phyloP scores from a whole-genome alignment of 35 echinoderm and acorn worm genomes.

The Hemicentrotus pulcherrimus region DNA sequence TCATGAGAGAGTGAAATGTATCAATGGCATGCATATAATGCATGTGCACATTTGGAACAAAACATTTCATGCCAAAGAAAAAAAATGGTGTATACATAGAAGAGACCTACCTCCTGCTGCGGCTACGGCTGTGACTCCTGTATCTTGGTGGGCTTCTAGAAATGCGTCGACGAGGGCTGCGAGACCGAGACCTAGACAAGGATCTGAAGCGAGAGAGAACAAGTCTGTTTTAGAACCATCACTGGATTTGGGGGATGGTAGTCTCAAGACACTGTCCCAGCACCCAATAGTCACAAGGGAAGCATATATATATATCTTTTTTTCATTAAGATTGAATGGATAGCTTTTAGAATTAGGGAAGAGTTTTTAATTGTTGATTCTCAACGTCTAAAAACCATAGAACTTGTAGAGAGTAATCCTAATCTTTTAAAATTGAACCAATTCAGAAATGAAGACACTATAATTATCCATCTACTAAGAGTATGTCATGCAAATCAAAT shows the following conservation, averaged over 20 bases:
- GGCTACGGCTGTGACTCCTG: slow-evolving; percentile 31
- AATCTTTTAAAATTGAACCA: too few species aligned
- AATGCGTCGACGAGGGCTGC: background rate
- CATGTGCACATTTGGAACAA: background rate
- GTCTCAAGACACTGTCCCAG: background rate
- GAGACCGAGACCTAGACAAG: slow-evolving; percentile 36
- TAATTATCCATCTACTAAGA: background rate
- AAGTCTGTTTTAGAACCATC: background rate
- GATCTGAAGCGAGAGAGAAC: background rate
- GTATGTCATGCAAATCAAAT: background rate
- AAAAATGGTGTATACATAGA: background rate
- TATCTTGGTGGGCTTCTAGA: background rate
- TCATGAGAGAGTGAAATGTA: too few species aligned
- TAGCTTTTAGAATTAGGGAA: too few species aligned
- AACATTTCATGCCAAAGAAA: background rate
- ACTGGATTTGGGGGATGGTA: background rate
- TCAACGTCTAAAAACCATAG: too few species aligned
- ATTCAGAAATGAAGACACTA: too few species aligned
- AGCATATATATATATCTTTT: too few species aligned
- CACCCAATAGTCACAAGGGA: background rate
- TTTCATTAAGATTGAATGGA: too few species aligned
- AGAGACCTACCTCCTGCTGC: slow-evolving; percentile 37
- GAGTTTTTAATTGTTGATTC: too few species aligned
- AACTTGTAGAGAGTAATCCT: too few species aligned
- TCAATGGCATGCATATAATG: too few species aligned